phyloP scores from a whole-genome alignment of 1,140 invertebrate species.

The Paracyclopina nana region DNA sequence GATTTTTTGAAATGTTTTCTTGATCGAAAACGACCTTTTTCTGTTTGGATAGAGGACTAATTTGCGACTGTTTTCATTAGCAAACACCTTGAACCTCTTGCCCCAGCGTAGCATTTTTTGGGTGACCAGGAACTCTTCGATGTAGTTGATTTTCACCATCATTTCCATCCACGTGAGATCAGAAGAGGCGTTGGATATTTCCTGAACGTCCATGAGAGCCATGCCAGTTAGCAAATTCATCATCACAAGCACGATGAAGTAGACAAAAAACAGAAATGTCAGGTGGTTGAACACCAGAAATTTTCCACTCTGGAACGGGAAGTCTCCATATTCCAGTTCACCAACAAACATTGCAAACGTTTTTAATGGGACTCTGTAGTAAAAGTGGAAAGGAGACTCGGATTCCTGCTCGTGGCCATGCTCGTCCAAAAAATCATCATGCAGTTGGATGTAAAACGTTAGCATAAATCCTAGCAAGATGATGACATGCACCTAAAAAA shows the following conservation, averaged over 20 bases:
- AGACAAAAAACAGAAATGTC: neutral
- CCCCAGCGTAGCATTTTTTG: no score
- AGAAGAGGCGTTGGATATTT: neutral
- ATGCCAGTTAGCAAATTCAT: neutral
- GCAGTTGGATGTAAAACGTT: neutral
- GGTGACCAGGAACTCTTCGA: no score
- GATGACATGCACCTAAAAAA: neutral
- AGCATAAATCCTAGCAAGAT: neutral
- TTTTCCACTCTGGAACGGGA: neutral
- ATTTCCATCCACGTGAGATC: neutral
- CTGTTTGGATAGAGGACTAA: no score
- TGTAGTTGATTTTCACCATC: no score
- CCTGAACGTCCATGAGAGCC: neutral
- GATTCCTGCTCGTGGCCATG: neutral
- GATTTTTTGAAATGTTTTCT: no score
- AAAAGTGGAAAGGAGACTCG: no score
- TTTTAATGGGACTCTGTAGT: neutral
- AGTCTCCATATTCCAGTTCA: slow-evolving; percentile 2
- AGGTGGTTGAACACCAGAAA: neutral
- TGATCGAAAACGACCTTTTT: no score
- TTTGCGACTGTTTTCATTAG: no score
- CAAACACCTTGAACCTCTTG: no score
- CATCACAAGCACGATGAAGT: neutral
- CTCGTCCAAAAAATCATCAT: neutral
- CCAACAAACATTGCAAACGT: neutral